Conservation (phyloP, 2,888 invertebrate species). For the Apamea monoglypha region DNA sequence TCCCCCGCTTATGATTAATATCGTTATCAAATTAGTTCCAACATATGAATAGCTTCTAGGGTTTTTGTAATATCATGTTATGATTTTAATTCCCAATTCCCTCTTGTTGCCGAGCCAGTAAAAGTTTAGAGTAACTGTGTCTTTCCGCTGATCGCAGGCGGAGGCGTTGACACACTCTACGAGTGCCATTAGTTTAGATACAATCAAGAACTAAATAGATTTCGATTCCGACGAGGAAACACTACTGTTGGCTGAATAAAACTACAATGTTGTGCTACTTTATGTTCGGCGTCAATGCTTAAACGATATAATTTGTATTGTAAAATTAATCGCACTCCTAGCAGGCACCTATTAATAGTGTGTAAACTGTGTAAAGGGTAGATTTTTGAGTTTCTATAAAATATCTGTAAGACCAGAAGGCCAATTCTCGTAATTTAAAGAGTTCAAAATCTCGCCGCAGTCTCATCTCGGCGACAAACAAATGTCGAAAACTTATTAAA, state of each 20-base stretch:
- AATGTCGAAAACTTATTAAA: too few relatives aligned
- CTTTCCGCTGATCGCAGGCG: not conserved
- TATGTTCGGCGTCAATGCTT: not conserved
- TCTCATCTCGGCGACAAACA: too few relatives aligned
- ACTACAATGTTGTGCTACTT: too few relatives aligned
- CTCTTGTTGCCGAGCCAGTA: not conserved
- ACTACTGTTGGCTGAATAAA: not conserved
- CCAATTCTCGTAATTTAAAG: too few relatives aligned
- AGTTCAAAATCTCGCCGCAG: too few relatives aligned
- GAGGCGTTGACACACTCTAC: not conserved
- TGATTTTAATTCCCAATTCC: constrained; percentile 33
- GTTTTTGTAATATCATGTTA: constrained; percentile 25
- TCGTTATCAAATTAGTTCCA: constrained; percentile 66
- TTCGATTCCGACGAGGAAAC: not conserved
- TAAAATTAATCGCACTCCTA: not conserved
- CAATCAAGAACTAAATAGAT: not conserved
- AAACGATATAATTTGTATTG: too few relatives aligned
- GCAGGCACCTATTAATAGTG: too few relatives aligned
- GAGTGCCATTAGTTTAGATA: not conserved
- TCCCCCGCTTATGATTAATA: constrained; percentile 69
- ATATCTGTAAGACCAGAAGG: too few relatives aligned
- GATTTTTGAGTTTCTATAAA: too few relatives aligned
- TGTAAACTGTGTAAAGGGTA: too few relatives aligned
- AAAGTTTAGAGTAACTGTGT: not conserved
- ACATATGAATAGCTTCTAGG: constrained; percentile 36